These are phyloP conservation scores for Charadrius vociferus DNA, from an alignment of 2,113 vertebrate species.

Conservation along the genomic window DNA sequence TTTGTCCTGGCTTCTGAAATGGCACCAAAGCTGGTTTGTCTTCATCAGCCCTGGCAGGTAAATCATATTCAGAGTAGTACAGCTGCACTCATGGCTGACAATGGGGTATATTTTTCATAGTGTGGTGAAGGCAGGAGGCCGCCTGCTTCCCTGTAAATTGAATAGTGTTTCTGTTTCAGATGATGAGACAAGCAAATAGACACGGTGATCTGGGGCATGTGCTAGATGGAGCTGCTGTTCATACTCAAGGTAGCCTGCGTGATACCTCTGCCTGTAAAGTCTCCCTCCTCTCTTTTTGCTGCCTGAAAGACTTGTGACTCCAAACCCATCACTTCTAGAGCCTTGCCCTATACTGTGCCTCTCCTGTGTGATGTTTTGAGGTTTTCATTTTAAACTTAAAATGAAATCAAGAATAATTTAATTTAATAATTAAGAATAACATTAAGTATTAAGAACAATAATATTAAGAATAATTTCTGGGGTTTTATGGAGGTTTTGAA, in stretches of 20 bases:
- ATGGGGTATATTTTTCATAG: slow-evolving; percentile 43
- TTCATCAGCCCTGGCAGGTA: slow-evolving; percentile 46
- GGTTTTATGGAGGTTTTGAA: background rate
- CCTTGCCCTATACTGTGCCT: background rate
- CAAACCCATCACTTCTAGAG: background rate
- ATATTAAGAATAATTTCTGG: background rate
- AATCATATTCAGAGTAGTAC: slow-evolving; percentile 29
- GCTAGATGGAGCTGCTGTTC: slow-evolving; percentile 27
- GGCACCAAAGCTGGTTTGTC: background rate
- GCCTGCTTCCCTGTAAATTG: slow-evolving; percentile 10
- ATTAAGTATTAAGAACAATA: no score
- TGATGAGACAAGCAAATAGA: slow-evolving; percentile 6
- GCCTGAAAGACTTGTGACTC: background rate
- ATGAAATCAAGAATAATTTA: background rate
- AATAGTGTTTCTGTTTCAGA: background rate
- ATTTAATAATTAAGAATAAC: no score
- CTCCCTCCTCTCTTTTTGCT: background rate
- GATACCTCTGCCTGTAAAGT: background rate
- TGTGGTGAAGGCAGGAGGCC: background rate
- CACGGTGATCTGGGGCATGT: background rate
- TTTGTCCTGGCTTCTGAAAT: background rate
- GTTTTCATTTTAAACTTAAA: background rate
- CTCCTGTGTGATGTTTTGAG: background rate
- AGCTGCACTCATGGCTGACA: slow-evolving; percentile 38
- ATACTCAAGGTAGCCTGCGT: background rate